Evolutionary conservation across 2,888 invertebrate species (phyloP).

Genomic region (Ramazzottius varieornatus): DNA sequence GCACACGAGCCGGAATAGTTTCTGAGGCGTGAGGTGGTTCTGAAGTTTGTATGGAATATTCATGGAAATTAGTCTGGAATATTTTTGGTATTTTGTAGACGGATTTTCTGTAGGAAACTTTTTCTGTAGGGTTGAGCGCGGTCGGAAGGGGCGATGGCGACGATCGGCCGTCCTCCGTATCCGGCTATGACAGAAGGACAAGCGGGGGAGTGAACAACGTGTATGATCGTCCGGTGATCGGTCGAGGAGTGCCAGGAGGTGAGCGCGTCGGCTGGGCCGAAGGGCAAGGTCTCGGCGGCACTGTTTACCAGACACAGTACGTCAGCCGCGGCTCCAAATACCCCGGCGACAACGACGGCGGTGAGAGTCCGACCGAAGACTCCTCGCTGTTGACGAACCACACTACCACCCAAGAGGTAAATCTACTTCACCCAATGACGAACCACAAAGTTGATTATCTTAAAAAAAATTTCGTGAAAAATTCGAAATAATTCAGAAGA

Average conservation of each 20-base stretch:
- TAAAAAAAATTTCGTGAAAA: too few species aligned
- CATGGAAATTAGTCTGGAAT: too few species aligned
- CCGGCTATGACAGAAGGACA: background rate
- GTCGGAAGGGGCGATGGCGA: background rate
- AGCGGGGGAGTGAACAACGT: background rate
- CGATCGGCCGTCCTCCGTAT: background rate
- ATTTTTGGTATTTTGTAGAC: too few species aligned
- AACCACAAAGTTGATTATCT: too few species aligned
- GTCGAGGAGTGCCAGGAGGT: background rate
- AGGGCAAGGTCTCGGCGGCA: background rate
- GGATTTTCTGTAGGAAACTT: background rate
- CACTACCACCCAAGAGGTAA: background rate
- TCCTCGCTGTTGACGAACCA: background rate
- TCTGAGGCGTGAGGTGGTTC: too few species aligned
- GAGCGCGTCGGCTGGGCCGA: background rate
- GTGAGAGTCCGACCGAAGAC: background rate
- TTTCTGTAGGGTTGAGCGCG: background rate
- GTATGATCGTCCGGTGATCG: background rate
- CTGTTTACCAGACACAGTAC: background rate
- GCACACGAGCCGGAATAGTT: too few species aligned
- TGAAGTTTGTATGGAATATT: too few species aligned
- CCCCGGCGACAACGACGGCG: background rate
- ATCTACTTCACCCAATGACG: too few species aligned
- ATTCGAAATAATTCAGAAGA: too few species aligned
- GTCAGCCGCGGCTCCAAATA: background rate